Conservation (phyloP, 2,797 vertebrate species). For the Intellagama lesueurii region DNA sequence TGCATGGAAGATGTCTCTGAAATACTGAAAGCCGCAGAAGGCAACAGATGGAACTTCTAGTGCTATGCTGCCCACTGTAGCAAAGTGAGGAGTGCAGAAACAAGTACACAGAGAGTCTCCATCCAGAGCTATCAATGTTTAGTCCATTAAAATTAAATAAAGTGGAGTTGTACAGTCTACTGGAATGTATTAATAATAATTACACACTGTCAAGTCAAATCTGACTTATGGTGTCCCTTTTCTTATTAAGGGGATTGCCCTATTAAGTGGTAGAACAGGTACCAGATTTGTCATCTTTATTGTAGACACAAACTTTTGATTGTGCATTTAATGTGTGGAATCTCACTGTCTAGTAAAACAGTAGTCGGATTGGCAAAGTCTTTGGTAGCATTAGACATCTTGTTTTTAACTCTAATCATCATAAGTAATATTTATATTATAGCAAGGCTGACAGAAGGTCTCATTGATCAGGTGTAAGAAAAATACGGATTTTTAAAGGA, state of each 20-base stretch:
- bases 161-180: neutral
- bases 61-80: neutral
- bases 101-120: neutral
- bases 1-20: neutral
- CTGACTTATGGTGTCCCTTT: neutral
- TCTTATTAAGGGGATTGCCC: neutral
- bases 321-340: neutral
- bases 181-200: neutral
- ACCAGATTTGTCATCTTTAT: neutral
- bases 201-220: neutral
- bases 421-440: neutral
- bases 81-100: neutral
- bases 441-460: neutral
- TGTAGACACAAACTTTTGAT: neutral
- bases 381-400: slow-evolving; percentile 55
- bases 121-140: neutral
- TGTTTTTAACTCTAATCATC: slow-evolving; percentile 34
- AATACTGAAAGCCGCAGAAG: neutral
- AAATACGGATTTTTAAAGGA: neutral
- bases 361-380: slow-evolving; percentile 60
- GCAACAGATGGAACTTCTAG: neutral
- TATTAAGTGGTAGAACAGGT: neutral
- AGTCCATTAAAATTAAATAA: neutral
- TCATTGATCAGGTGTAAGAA: neutral
- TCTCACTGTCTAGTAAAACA: slow-evolving; percentile 39